These are phyloP conservation scores for Rhingia rostrata DNA, from an alignment of 2,888 invertebrate species.

Conservation along the genomic window DNA sequence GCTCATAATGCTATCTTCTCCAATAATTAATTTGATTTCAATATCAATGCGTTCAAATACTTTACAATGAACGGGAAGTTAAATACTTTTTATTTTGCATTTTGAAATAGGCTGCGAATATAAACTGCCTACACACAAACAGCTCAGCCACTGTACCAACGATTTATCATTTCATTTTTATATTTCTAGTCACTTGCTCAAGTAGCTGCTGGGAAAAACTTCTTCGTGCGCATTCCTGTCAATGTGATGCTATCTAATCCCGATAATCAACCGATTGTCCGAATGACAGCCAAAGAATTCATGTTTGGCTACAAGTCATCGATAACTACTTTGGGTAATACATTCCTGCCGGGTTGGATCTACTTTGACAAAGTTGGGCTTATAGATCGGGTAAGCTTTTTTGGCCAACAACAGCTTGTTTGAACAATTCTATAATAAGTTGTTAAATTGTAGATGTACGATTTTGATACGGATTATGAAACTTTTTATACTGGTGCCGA, in stretches of 20 bases:
- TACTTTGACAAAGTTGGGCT: constrained; percentile 93
- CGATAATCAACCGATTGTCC: constrained; percentile 87
- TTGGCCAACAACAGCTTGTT: neutral
- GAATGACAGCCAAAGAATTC: constrained; percentile 93
- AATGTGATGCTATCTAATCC: constrained; percentile 89
- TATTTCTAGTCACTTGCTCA: constrained; percentile 89
- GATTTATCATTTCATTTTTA: constrained; percentile 21
- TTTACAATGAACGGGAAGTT: too few relatives aligned
- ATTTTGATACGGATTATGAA: constrained; percentile 90
- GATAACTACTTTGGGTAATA: constrained; percentile 92
- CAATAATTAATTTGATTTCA: too few relatives aligned
- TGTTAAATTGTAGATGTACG: constrained; percentile 88
- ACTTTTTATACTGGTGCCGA: constrained; percentile 89
- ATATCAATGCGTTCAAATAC: too few relatives aligned
- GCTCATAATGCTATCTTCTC: too few relatives aligned
- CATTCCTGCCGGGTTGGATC: constrained; percentile 92
- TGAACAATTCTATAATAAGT: neutral
- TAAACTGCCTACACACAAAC: neutral
- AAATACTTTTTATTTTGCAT: too few relatives aligned
- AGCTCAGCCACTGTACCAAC: neutral
- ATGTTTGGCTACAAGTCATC: constrained; percentile 95
- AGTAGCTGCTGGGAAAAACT: constrained; percentile 87
- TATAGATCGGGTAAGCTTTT: constrained; percentile 91
- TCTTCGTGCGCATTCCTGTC: constrained; percentile 87
- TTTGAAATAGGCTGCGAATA: neutral